Conservation (phyloP, 2,888 invertebrate genomes). For the Flexamia atlantica region DNA sequence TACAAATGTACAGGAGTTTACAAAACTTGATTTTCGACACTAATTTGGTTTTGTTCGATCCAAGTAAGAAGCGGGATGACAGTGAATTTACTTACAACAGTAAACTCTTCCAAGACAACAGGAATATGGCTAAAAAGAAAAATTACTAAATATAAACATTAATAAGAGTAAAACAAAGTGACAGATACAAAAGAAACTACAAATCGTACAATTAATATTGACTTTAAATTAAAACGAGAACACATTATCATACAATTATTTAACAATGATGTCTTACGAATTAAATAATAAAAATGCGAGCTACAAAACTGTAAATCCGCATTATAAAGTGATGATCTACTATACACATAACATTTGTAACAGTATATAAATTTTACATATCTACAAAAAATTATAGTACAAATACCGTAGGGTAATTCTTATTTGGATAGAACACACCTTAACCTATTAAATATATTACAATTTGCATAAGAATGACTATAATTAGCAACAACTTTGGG, state of each 20-base stretch:
- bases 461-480: conserved; percentile 56
- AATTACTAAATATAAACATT: conserved; percentile 15
- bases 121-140: conserved; percentile 4
- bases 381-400: conserved; percentile 52
- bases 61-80: conserved; percentile 42
- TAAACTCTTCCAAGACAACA: conserved; percentile 40
- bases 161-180: neutral
- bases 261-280: conserved; percentile 45
- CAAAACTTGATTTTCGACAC: conserved; percentile 50
- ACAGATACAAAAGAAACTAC: conserved; percentile 37
- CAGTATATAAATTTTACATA: conserved; percentile 53
- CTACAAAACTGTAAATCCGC: conserved; percentile 54
- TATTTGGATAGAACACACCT: conserved; percentile 42
- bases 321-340: conserved; percentile 46
- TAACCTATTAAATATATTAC: conserved; percentile 49
- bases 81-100: conserved; percentile 59
- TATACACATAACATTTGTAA: conserved; percentile 54
- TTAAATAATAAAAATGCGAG: conserved; percentile 57
- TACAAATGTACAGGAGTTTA: conserved; percentile 61
- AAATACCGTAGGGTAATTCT: conserved; percentile 50
- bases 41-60: conserved; percentile 52
- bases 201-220: neutral
- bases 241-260: conserved; percentile 32
- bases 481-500: conserved; percentile 58
- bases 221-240: conserved; percentile 24